Base-by-base conservation (phyloP, 2,113 vertebrate species). In the Otocyon megalotis region DNA sequence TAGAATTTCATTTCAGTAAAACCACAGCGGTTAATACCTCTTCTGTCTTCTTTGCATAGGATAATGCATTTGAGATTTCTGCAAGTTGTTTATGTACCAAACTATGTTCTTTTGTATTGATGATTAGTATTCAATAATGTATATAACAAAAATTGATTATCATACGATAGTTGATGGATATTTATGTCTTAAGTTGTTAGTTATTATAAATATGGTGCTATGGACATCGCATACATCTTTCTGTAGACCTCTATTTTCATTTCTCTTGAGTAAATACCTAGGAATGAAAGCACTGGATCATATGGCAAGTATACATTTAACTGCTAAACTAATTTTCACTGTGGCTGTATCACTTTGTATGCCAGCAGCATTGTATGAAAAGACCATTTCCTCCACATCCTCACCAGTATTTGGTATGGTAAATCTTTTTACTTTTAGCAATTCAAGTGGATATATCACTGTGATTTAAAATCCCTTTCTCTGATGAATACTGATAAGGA, bases 61-160 rank as follows among this genome's bases (percentile, higher is more conserved):
- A 28, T 63, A 56, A 58, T 92, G 10, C 14, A 77, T 94, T 88
- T 63, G 10, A 76, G 50, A 90, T 82, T 86, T 17, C 30, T 65
- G 32, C 3, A 88, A 37, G 35, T 74, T 97, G 30, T 79, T 71
- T 22, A 90, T 3, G 0, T 43, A 83, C 5, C 35, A 65, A 65
- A 90, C 14, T 90, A 74, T 81, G 19, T 35, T 90, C 30, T 14
- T 90, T 96, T 81, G 79, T 50, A 91, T 77, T 88, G 8, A 4
- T 82, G 67, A 48, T 76, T 48, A 71, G 6, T 71, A 87, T 88
- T 91, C 8, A 56, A n/a, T 79, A n/a, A 62, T 72, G 72, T 19
- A 53, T 82, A 24, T 26, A 82, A 26, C 2, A 56, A 84, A 58
- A 87, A 58, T 20, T 65, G 81, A 56, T 14, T 65, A 26, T 92